Evolutionary conservation across 1,140 invertebrate genomes (phyloP).

Genomic region (Nasonia vitripennis): DNA sequence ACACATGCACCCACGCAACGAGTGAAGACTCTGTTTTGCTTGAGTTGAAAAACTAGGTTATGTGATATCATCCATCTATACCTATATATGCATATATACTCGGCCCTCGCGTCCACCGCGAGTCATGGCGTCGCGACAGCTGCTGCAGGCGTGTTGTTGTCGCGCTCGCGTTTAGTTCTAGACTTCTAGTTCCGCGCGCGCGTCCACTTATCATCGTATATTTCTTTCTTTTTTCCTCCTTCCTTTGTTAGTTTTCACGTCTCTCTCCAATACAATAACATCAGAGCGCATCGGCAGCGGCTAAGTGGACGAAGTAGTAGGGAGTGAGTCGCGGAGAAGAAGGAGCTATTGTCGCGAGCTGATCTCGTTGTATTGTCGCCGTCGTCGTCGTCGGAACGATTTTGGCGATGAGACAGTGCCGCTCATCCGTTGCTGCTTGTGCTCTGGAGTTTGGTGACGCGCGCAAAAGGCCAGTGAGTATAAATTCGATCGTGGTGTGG

Average conservation of each 20-base stretch:
- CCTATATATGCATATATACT: background rate
- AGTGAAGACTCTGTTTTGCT: background rate
- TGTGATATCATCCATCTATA: background rate
- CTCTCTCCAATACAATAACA: background rate
- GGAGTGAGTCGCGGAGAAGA: background rate
- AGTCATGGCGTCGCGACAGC: slow-evolving; percentile 1
- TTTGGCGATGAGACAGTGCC: slow-evolving; percentile 35
- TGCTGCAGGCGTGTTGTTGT: background rate
- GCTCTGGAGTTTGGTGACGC: slow-evolving; percentile 11
- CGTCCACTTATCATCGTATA: background rate
- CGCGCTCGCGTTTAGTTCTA: background rate
- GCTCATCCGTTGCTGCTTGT: background rate
- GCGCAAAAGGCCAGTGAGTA: slow-evolving; percentile 31
- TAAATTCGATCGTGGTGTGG: background rate
- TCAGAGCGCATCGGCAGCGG: too few species aligned
- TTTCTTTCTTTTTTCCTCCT: background rate
- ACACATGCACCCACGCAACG: too few species aligned
- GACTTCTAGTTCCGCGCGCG: background rate
- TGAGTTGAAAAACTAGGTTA: background rate
- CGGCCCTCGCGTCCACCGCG: background rate
- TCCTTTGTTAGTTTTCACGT: background rate
- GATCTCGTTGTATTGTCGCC: background rate
- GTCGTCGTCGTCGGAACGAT: slow-evolving; percentile 1
- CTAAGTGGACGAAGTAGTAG: too few species aligned
- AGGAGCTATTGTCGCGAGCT: background rate